These are phyloP conservation scores for Pseudorasbora parva DNA, from an alignment of 2,113 vertebrate species.

Conservation along the genomic window DNA sequence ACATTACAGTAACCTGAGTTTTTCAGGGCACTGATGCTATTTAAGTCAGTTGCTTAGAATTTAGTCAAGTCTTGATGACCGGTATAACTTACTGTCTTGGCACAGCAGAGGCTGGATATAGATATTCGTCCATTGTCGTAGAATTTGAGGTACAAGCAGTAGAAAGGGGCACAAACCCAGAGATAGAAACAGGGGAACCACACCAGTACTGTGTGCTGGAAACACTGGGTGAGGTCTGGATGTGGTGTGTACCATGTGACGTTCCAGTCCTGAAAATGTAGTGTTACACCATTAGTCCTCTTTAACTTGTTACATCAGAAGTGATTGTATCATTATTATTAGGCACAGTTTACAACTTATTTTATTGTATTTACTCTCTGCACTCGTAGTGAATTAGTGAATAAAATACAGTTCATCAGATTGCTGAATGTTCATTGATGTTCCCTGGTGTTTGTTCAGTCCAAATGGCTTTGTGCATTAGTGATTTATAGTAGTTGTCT, in stretches of 20 bases:
- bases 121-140: constrained; percentile 62
- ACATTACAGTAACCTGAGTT: neutral
- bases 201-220: constrained; percentile 75
- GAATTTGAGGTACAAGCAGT: constrained; percentile 69
- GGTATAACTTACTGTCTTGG: constrained; percentile 65
- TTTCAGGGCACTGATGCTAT: neutral
- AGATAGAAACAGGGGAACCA: constrained; percentile 77
- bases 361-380: neutral
- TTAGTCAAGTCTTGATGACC: neutral
- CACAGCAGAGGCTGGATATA: constrained; percentile 69
- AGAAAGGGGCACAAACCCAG: constrained; percentile 69
- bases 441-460: neutral
- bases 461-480: neutral
- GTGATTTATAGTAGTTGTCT: neutral
- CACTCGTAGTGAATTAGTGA: neutral
- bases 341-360: neutral
- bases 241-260: constrained; percentile 73
- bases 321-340: neutral
- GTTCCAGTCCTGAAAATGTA: constrained; percentile 74
- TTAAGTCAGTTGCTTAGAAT: neutral
- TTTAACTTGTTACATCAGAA: neutral
- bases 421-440: neutral
- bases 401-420: neutral
- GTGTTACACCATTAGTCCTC: neutral
- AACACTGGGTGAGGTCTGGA: constrained; percentile 75